A percentile compares a stretch with the other conserved stretches of the same genome.
These are phyloP conservation scores for Todiramphus chloris DNA, from an alignment of 2,113 vertebrate species.

Conservation along the genomic window DNA sequence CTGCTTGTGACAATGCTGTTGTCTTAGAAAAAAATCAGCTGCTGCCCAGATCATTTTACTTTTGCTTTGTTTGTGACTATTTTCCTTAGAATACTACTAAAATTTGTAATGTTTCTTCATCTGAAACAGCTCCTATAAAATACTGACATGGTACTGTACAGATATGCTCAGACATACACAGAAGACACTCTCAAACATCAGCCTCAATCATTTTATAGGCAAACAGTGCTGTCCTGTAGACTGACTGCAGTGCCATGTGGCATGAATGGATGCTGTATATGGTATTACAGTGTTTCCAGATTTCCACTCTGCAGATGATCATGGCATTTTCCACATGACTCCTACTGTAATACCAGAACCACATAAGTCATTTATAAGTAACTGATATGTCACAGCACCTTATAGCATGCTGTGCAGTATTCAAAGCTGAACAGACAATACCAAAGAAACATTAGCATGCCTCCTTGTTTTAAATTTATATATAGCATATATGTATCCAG, in stretches of 20 bases:
- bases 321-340: not conserved
- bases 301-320: not conserved
- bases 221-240: not conserved
- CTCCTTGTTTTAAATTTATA: not conserved
- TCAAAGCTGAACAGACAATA: not conserved
- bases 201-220: not conserved
- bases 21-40: not conserved
- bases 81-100: not conserved
- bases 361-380: slow-evolving; percentile 48
- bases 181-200: not conserved
- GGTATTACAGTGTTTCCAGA: not conserved
- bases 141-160: not conserved
- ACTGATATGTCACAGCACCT: not conserved
- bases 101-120: not conserved
- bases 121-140: not conserved
- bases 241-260: not conserved
- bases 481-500: not conserved
- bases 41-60: not conserved
- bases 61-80: not conserved
- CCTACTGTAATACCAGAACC: slow-evolving; percentile 25
- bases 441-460: not conserved
- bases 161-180: not conserved
- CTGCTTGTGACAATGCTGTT: not conserved
- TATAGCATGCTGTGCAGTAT: not conserved
- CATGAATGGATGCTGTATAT: not conserved